phyloP scores from a whole-genome alignment of 2,888 invertebrate species.

The Pyralis farinalis region DNA sequence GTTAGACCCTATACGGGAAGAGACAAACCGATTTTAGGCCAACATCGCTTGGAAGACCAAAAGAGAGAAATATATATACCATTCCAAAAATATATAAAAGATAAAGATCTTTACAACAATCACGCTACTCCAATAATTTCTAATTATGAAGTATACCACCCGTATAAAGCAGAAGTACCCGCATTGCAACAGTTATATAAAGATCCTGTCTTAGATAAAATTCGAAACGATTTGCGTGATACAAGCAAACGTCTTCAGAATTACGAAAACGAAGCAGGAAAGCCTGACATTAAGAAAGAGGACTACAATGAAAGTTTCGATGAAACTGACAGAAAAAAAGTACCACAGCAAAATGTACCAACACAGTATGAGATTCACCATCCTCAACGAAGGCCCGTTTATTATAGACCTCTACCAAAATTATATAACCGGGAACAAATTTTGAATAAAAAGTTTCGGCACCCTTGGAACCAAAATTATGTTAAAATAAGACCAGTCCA shows the following conservation, averaged over 20 bases:
- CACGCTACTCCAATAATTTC: conserved; percentile 42
- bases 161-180: conserved; percentile 63
- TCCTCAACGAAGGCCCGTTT: conserved; percentile 58
- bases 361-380: conserved; percentile 59
- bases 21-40: conserved; percentile 47
- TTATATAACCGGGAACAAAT: conserved; percentile 41
- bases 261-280: conserved; percentile 56
- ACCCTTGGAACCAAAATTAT: conserved; percentile 66
- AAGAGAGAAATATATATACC: conserved; percentile 38
- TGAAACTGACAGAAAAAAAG: conserved; percentile 52
- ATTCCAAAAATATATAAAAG: conserved; percentile 47
- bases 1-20: conserved; percentile 49
- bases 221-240: conserved; percentile 50
- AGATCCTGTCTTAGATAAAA: conserved; percentile 58
- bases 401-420: conserved; percentile 45
- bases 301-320: conserved; percentile 63
- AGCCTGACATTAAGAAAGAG: conserved; percentile 46
- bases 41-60: conserved; percentile 48
- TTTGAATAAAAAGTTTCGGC: conserved; percentile 59
- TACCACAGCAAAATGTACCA: conserved; percentile 56
- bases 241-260: conserved; percentile 50
- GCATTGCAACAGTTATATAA: conserved; percentile 55
- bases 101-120: conserved; percentile 27
- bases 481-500: conserved; percentile 64
- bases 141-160: conserved; percentile 66